phyloP scores from a whole-genome alignment of 2,113 vertebrate species.

The Mandrillus leucophaeus region DNA sequence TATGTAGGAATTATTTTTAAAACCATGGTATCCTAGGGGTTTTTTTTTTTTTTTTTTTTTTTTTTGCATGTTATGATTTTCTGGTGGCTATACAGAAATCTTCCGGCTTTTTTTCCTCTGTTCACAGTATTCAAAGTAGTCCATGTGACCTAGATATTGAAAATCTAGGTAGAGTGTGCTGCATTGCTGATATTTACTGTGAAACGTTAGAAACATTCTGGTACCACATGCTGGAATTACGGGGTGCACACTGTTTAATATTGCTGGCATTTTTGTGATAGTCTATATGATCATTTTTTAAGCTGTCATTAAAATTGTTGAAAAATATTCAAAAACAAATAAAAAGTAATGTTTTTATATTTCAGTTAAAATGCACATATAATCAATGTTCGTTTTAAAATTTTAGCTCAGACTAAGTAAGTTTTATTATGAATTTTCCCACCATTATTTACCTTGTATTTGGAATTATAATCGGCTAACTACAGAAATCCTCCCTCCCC shows the following conservation, averaged over 20 bases:
- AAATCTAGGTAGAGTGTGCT: conserved; percentile 74
- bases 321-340: conserved; percentile 42
- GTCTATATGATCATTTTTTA: conserved; percentile 59
- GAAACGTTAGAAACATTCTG: conserved; percentile 71
- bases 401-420: conserved; percentile 34
- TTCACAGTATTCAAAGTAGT: conserved; percentile 68
- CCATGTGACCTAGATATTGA: conserved; percentile 82
- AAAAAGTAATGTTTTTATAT: conserved; percentile 9
- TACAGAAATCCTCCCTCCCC: background rate
- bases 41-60: background rate
- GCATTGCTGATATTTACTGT: conserved; percentile 79
- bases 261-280: conserved; percentile 47
- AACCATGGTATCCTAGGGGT: background rate
- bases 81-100: conserved; percentile 58
- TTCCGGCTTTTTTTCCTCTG: conserved; percentile 50
- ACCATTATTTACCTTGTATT: conserved; percentile 14
- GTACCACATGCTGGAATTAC: conserved; percentile 75
- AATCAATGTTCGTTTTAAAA: conserved; percentile 25
- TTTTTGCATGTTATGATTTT: conserved; percentile 52
- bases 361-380: conserved; percentile 22
- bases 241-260: conserved; percentile 62
- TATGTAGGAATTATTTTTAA: conserved; percentile 1
- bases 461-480: conserved; percentile 32
- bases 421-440: background rate
- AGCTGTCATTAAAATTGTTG: conserved; percentile 57